Base-by-base conservation (phyloP, 1,140 invertebrate genomes). In the Wasmannia auropunctata region DNA sequence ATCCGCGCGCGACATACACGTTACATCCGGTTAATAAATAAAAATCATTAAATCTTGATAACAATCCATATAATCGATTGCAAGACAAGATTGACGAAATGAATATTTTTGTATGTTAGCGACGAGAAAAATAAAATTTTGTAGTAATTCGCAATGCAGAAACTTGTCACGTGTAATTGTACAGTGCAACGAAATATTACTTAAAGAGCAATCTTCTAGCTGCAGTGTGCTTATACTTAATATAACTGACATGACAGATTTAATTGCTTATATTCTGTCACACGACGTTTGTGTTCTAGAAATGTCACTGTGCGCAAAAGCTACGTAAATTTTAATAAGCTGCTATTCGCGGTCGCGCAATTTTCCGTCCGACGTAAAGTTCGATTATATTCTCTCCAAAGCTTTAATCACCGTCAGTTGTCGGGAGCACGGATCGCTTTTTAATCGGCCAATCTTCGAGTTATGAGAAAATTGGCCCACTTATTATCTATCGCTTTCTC, bases 401-500 rank as follows among this genome's bases (percentile, higher is more conserved):
- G 51, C 79, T 58, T 74, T 74, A 83, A 60, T 43, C 51, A 11
- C n/a, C 60, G n/a, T 79, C 58, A 43, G 37, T 54, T 10, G 28
- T 81, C 10, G 49, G 28, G 8, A 37, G 8, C n/a, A 10, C 43
- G 14, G 16, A 43, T 76, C 31, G 62, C 34, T 81, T 81, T 72
- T 58, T 83, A 83, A 83, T 83, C 51, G 67, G 19, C 51, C 79
- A 74, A 83, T 72, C 65, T 81, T 80, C 34, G 34, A 69, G 34
- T 70, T 83, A 74, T 34, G 16, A 58, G 69, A 56, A 58, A 83
- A 74, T 83, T 34, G 67, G 67, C 22, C 25, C 69, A 25, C 79
- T 81, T 74, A 72, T 81, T 74, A 83, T 72, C 25, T 16, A 56
- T 74, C 51, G 67, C 37, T 43, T 22, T 56, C 8, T 83, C 25